A percentile compares a stretch with the other conserved stretches of the same genome.
Evolutionary conservation across 2,113 vertebrate genomes (phyloP).

Genomic region (Podarcis raffonei): DNA sequence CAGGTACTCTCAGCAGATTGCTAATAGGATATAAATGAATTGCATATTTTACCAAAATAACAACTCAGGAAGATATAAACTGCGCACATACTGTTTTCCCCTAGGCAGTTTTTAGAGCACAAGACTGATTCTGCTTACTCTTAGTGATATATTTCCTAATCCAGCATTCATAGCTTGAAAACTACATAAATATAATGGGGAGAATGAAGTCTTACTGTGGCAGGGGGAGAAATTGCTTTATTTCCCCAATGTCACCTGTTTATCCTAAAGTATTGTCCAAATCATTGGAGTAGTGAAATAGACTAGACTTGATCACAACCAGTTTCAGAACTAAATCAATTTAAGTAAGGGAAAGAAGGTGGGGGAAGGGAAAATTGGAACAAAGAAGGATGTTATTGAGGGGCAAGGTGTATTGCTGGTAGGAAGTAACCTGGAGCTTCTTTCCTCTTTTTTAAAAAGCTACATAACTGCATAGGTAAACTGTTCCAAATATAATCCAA

Average conservation of each 20-base stretch:
- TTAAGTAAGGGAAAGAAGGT: not conserved
- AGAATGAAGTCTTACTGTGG: not conserved
- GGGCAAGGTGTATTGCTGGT: not conserved
- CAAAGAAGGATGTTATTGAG: not conserved
- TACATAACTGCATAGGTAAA: not conserved
- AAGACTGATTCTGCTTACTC: too few species aligned
- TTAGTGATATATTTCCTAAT: not conserved
- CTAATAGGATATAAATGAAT: too few species aligned
- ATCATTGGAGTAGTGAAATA: not conserved
- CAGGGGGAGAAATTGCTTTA: not conserved
- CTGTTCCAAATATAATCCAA: not conserved
- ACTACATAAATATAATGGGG: not conserved
- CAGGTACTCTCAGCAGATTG: too few species aligned
- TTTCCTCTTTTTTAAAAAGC: not conserved
- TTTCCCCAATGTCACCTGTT: not conserved
- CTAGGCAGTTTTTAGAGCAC: too few species aligned
- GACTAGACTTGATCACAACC: not conserved
- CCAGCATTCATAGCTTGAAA: not conserved
- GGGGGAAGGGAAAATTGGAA: not conserved
- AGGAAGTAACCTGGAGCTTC: not conserved
- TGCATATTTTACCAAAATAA: too few species aligned
- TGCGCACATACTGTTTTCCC: too few species aligned
- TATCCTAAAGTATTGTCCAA: not conserved
- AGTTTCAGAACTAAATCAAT: not conserved
- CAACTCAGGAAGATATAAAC: too few species aligned